phyloP scores from a whole-genome alignment of 2,113 vertebrate genomes.

The Mesembrinibis cayennensis region DNA sequence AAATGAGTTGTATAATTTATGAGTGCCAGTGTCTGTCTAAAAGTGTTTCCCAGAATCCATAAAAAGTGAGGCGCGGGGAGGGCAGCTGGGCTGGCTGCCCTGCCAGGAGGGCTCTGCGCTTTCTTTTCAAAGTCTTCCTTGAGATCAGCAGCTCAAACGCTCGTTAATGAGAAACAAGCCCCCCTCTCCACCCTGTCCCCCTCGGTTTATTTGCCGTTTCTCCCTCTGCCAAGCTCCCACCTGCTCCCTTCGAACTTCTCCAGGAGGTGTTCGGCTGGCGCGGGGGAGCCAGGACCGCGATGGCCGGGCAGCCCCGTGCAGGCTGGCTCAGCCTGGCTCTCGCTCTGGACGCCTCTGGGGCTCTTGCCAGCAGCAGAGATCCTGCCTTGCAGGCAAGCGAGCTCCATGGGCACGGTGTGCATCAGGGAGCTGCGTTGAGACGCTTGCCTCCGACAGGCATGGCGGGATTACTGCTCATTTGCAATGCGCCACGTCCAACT shows the following conservation, averaged over 20 bases:
- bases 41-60: slow-evolving; percentile 92
- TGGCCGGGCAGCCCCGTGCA: neutral
- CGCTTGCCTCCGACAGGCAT: neutral
- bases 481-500: neutral
- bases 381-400: neutral
- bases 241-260: slow-evolving; percentile 28
- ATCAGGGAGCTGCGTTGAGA: neutral
- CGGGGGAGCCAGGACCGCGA: neutral
- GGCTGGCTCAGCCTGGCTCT: neutral
- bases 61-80: slow-evolving; percentile 76
- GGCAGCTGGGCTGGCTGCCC: slow-evolving; percentile 56
- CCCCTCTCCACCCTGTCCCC: neutral
- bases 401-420: neutral
- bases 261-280: neutral
- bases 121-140: slow-evolving; percentile 41
- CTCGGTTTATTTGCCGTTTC: neutral
- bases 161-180: neutral
- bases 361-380: neutral
- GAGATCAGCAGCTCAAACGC: neutral
- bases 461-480: neutral
- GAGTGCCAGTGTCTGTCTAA: slow-evolving; percentile 88
- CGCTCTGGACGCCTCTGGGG: neutral
- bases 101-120: slow-evolving; percentile 52
- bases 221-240: neutral
- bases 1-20: slow-evolving; percentile 97